Evolutionary conservation across 1,140 invertebrate species (phyloP).

Genomic region (Meloidogyne floridensis): DNA sequence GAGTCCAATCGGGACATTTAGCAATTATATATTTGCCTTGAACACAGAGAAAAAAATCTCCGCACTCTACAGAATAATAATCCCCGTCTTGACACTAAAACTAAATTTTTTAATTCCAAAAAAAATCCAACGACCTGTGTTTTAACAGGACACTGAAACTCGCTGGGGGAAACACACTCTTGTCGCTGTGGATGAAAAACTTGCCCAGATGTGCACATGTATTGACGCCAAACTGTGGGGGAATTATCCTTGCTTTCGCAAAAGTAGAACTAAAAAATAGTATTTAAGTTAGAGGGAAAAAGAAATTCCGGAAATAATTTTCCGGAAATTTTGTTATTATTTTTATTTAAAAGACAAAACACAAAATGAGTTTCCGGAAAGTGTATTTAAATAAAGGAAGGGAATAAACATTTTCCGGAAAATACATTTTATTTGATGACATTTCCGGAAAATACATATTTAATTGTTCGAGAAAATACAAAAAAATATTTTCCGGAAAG

Average conservation of each 20-base stretch:
- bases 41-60: slow-evolving; percentile 31
- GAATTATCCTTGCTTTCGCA: slow-evolving; percentile 24
- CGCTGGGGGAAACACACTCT: slow-evolving; percentile 21
- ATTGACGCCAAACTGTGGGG: slow-evolving; percentile 13
- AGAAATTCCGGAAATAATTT: too few relatives aligned
- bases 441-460: too few relatives aligned
- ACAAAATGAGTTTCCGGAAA: too few relatives aligned
- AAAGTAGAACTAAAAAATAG: slow-evolving; percentile 27
- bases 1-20: slow-evolving; percentile 33
- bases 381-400: too few relatives aligned
- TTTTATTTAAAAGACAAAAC: neutral
- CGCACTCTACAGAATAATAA: slow-evolving; percentile 22
- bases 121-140: slow-evolving; percentile 11
- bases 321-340: too few relatives aligned
- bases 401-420: too few relatives aligned
- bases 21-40: slow-evolving; percentile 18
- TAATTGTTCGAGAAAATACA: too few relatives aligned
- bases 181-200: slow-evolving; percentile 18
- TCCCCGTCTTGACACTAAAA: slow-evolving; percentile 34
- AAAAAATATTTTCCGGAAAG: neutral
- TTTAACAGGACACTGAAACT: slow-evolving; percentile 25
- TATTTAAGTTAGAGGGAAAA: neutral
- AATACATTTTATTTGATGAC: too few relatives aligned
- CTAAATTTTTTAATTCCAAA: neutral
- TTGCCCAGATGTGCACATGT: slow-evolving; percentile 12